These are phyloP conservation scores for Cloeon dipterum DNA, from an alignment of 2,888 invertebrate genomes.

Conservation along the genomic window DNA sequence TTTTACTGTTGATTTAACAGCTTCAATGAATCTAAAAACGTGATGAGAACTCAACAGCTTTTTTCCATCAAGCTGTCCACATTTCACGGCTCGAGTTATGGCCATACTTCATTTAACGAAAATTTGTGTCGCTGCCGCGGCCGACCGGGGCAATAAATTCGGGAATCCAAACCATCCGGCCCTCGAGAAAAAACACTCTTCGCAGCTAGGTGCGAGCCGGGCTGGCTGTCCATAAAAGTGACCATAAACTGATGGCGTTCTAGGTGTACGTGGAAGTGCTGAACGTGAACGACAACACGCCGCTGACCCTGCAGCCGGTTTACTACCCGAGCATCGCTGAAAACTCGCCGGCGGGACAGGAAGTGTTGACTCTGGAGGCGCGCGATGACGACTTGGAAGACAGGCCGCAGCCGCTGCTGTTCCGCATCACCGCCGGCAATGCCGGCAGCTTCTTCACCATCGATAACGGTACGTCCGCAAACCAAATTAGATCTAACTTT, in stretches of 20 bases:
- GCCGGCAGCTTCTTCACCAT: conserved; percentile 79
- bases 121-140: too few relatives aligned
- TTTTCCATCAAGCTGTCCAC: too few relatives aligned
- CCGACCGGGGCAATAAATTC: too few relatives aligned
- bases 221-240: too few relatives aligned
- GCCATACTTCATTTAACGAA: too few relatives aligned
- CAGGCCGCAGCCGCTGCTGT: conserved; percentile 29
- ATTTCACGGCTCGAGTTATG: too few relatives aligned
- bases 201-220: background rate
- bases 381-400: conserved; percentile 38
- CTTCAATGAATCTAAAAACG: too few relatives aligned
- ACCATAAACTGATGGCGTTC: conserved; percentile 9
- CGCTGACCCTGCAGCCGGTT: conserved; percentile 65
- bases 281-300: conserved; percentile 90
- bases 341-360: conserved; percentile 48
- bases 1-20: too few relatives aligned
- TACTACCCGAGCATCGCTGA: conserved; percentile 64
- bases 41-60: too few relatives aligned
- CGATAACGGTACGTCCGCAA: conserved; percentile 30
- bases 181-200: too few relatives aligned
- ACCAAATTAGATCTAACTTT: too few relatives aligned
- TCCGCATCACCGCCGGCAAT: conserved; percentile 74
- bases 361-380: conserved; percentile 53
- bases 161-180: too few relatives aligned
- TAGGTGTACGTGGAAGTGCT: conserved; percentile 62